Percentiles rank a stretch among this genome's conserved stretches.
Conservation (phyloP, 2,113 vertebrate species). For the Heliornis fulica region DNA sequence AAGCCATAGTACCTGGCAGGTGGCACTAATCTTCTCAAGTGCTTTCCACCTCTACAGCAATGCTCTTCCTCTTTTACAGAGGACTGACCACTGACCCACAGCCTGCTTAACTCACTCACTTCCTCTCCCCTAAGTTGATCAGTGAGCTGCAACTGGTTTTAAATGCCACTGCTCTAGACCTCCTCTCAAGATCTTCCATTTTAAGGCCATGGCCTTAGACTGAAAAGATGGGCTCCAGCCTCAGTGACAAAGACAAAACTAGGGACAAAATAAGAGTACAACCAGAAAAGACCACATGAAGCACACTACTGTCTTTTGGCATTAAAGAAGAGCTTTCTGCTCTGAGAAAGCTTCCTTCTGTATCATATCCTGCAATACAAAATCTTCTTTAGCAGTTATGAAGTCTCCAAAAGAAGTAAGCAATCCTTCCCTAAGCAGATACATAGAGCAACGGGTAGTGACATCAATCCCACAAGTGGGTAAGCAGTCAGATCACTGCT, state of each 20-base stretch:
- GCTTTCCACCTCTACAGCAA: accelerated
- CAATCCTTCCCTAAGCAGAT: not conserved
- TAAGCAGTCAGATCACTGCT: not conserved
- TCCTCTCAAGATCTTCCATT: not conserved
- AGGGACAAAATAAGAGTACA: not conserved
- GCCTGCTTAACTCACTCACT: not conserved
- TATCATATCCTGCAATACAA: not conserved
- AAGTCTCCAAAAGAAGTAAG: not conserved
- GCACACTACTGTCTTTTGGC: not conserved
- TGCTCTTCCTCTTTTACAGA: not conserved
- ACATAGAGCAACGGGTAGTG: not conserved
- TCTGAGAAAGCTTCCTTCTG: not conserved
- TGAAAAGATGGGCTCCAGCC: not conserved
- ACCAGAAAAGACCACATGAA: not conserved
- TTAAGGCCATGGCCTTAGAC: not conserved
- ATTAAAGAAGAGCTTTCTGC: not conserved
- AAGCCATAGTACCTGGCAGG: not conserved
- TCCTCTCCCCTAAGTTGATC: not conserved
- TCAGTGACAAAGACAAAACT: not conserved
- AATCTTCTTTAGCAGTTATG: not conserved
- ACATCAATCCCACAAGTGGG: not conserved
- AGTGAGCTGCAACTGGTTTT: not conserved
- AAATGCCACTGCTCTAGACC: not conserved
- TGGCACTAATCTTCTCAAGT: not conserved
- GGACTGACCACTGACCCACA: not conserved